A percentile compares a stretch with the other conserved stretches of the same genome.
phyloP scores from a whole-genome alignment of 35 echinoderm and acorn worm species.

The Holothuria glaberrima region DNA sequence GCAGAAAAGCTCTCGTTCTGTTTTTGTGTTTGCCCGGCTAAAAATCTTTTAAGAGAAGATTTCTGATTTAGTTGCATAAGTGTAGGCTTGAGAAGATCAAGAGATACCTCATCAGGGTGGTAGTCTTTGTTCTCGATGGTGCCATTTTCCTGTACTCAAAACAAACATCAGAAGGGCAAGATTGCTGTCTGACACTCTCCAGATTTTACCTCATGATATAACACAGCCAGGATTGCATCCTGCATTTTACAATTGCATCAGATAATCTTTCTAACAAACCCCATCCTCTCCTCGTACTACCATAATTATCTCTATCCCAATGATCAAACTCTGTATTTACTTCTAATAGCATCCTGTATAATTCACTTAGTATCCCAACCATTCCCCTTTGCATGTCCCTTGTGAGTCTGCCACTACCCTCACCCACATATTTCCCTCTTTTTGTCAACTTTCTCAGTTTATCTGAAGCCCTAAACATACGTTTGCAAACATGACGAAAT shows the following conservation, averaged over 20 bases:
- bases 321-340: too few relatives aligned
- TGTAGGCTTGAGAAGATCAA: not conserved
- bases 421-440: conserved; percentile 19
- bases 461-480: not conserved
- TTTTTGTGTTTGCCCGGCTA: not conserved
- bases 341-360: too few relatives aligned
- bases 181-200: conserved; percentile 14
- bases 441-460: conserved; percentile 33
- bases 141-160: not conserved
- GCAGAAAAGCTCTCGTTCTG: not conserved
- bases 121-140: not conserved
- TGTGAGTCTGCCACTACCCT: conserved; percentile 30
- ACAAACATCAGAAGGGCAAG: not conserved
- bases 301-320: too few relatives aligned
- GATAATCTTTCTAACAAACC: not conserved
- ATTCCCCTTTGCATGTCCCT: conserved; percentile 18
- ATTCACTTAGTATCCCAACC: not conserved
- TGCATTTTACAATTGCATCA: not conserved
- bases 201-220: conserved; percentile 7
- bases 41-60: not conserved
- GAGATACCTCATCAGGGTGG: not conserved
- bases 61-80: not conserved
- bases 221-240: too few relatives aligned
- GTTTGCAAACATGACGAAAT: conserved; percentile 28
- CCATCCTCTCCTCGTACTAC: too few relatives aligned